Conservation (phyloP, 2,888 invertebrate species). For the Syritta pipiens region DNA sequence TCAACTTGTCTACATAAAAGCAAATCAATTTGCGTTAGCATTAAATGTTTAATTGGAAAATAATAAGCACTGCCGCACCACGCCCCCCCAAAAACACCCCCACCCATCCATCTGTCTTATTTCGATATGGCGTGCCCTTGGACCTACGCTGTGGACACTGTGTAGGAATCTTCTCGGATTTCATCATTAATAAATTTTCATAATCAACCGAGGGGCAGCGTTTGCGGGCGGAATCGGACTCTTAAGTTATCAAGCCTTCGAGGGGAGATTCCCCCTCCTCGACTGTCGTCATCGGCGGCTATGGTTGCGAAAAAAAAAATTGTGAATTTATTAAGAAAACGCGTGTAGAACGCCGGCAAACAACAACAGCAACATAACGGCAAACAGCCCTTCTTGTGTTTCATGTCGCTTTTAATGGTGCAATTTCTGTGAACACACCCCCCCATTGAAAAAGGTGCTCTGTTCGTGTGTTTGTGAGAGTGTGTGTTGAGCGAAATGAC, state of each 20-base stretch:
- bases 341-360: conserved; percentile 21
- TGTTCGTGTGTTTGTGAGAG: not conserved
- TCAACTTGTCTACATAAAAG: conserved; percentile 28
- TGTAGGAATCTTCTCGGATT: conserved; percentile 27
- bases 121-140: conserved; percentile 10
- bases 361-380: not conserved
- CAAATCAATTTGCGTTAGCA: conserved; percentile 33
- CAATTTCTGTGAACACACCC: conserved; percentile 53
- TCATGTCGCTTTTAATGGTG: conserved; percentile 43
- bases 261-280: too few relatives aligned
- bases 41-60: conserved; percentile 46
- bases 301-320: not conserved
- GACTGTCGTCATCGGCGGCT: not conserved
- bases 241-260: conserved; percentile 4
- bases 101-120: not conserved
- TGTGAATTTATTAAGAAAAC: conserved; percentile 18
- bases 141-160: conserved; percentile 13
- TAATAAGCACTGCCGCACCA: conserved; percentile 13
- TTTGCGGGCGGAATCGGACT: too few relatives aligned
- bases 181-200: conserved; percentile 45
- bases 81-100: not conserved
- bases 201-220: not conserved
- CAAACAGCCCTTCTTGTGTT: conserved; percentile 28
- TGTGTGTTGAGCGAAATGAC: conserved; percentile 53
- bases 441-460: conserved; percentile 32